Percentiles rank a stretch among this genome's conserved stretches.
These are phyloP conservation scores for Natator depressus DNA, from an alignment of 2,113 vertebrate species.

Conservation along the genomic window DNA sequence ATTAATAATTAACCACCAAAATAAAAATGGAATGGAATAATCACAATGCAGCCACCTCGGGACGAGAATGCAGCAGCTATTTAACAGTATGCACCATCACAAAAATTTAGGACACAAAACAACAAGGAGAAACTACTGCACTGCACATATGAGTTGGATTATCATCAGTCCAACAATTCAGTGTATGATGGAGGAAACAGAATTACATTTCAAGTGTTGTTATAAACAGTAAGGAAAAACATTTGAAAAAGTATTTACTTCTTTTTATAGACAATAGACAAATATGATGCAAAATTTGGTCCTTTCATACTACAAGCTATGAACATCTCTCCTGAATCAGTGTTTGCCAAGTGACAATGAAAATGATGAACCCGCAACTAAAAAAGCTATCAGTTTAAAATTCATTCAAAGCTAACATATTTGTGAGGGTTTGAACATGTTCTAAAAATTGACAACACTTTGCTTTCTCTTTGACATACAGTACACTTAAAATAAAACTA, in stretches of 20 bases:
- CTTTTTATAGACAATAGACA: background rate
- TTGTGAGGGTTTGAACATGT: constrained; percentile 1
- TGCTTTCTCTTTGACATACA: constrained; percentile 25
- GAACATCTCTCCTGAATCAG: background rate
- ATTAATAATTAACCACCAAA: background rate
- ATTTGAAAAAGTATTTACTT: background rate
- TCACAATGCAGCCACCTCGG: background rate
- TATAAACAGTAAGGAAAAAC: constrained; percentile 1
- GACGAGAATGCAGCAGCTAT: background rate
- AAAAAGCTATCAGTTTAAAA: background rate
- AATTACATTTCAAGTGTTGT: background rate
- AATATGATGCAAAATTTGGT: background rate
- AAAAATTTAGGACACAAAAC: background rate
- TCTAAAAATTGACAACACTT: constrained; percentile 48
- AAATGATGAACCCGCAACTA: background rate
- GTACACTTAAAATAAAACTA: constrained; percentile 11
- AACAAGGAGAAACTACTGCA: background rate
- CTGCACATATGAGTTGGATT: background rate
- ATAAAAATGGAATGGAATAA: background rate
- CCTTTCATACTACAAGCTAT: background rate
- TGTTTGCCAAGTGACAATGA: constrained; percentile 46
- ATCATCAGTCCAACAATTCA: background rate
- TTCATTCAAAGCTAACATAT: background rate
- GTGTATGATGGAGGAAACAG: background rate
- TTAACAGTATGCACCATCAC: background rate